A percentile compares a stretch with the other conserved stretches of the same genome.
Evolutionary conservation across 2,113 vertebrate genomes (phyloP).

Genomic region (Callocephalon fimbriatum): DNA sequence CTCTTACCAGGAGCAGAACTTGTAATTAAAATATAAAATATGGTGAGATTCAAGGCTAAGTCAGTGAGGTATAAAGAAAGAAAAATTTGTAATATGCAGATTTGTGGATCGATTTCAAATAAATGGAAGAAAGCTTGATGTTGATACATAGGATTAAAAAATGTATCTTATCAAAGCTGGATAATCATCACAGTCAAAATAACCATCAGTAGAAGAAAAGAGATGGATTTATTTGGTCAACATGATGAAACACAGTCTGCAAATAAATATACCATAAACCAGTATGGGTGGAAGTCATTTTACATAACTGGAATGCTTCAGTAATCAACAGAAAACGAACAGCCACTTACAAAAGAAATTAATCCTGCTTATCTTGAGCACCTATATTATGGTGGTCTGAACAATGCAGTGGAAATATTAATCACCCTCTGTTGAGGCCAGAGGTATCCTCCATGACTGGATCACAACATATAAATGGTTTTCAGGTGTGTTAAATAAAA

Average conservation of each 20-base stretch:
- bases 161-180: neutral
- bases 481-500: neutral
- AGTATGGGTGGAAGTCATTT: neutral
- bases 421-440: neutral
- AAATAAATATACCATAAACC: neutral
- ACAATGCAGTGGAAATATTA: neutral
- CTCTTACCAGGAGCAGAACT: neutral
- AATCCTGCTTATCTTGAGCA: neutral
- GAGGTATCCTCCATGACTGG: neutral
- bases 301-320: neutral
- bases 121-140: neutral
- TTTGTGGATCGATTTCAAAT: neutral
- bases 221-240: neutral
- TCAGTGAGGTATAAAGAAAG: neutral
- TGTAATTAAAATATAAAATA: neutral
- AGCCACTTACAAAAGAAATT: neutral
- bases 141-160: neutral
- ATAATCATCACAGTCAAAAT: neutral
- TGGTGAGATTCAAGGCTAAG: neutral
- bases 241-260: neutral
- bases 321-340: neutral
- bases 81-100: neutral
- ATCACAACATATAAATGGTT: neutral
- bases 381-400: neutral
- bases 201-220: neutral